Evolutionary conservation across 2,113 vertebrate genomes (phyloP).

Genomic region (Poicephalus meyeri): DNA sequence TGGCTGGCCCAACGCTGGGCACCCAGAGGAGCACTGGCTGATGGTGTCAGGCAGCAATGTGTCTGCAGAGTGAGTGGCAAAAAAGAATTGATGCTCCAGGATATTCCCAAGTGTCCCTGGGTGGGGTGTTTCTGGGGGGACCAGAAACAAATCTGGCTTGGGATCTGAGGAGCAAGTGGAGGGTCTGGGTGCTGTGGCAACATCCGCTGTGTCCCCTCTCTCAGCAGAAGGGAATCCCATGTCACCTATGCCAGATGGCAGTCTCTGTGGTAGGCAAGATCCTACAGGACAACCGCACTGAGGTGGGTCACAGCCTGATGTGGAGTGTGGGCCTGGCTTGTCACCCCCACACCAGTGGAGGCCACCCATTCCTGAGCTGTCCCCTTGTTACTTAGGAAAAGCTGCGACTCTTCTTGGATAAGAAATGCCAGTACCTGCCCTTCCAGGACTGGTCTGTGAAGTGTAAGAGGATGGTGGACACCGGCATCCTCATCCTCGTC

Average conservation of each 20-base stretch:
- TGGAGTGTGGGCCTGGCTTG: rapidly evolving
- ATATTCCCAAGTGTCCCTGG: neutral
- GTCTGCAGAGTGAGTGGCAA: neutral
- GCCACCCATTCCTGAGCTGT: neutral
- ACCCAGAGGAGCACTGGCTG: neutral
- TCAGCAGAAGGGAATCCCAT: slow-evolving; percentile 84
- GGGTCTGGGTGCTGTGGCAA: rapidly evolving
- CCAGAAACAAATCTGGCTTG: neutral
- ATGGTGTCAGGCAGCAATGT: neutral
- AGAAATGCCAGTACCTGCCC: slow-evolving; percentile 85
- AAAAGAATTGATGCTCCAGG: rapidly evolving
- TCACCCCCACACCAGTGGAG: rapidly evolving
- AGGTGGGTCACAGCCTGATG: slow-evolving; percentile 72
- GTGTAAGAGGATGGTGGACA: slow-evolving; percentile 88
- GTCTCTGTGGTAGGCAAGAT: slow-evolving; percentile 78
- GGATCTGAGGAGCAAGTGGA: neutral
- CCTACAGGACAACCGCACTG: slow-evolving; percentile 85
- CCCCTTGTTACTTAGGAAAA: slow-evolving; percentile 72
- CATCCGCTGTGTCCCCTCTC: rapidly evolving
- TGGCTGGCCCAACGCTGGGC: rapidly evolving
- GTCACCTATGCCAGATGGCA: slow-evolving; percentile 87
- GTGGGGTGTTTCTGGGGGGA: neutral
- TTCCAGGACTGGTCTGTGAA: slow-evolving; percentile 74
- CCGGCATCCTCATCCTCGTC: slow-evolving; percentile 82
- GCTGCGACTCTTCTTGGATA: slow-evolving; percentile 85